Percentiles rank a stretch among this genome's conserved stretches.
These are phyloP conservation scores for Leptonema lineaticorne DNA, from an alignment of 1,140 invertebrate species.

Conservation along the genomic window DNA sequence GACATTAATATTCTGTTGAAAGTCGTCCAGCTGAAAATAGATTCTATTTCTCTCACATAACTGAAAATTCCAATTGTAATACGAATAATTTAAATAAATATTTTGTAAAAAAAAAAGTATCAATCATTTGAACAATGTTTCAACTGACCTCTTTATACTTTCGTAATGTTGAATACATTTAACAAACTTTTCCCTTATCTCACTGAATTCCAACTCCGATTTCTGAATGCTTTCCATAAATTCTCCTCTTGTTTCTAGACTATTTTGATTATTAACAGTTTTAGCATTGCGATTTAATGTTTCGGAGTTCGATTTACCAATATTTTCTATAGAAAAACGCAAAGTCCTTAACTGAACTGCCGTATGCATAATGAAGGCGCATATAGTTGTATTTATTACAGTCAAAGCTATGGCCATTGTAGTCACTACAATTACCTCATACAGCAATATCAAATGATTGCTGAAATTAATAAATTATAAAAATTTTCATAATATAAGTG, in stretches of 20 bases:
- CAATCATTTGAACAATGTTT: neutral
- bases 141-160: conserved; percentile 29
- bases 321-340: conserved; percentile 15
- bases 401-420: conserved; percentile 13
- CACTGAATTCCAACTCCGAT: neutral
- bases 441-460: conserved; percentile 13
- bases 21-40: conserved; percentile 29
- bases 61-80: conserved; percentile 18
- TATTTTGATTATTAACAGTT: neutral
- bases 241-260: neutral
- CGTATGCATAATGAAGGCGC: conserved; percentile 30
- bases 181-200: conserved; percentile 25
- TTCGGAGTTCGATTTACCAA: conserved; percentile 1
- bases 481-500: neutral
- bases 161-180: conserved; percentile 33
- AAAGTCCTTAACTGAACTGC: conserved; percentile 30
- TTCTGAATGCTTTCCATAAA: too few relatives aligned
- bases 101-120: neutral
- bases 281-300: neutral
- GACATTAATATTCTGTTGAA: conserved; percentile 28
- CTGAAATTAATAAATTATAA: conserved; percentile 9
- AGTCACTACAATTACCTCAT: conserved; percentile 5
- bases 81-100: neutral
- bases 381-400: conserved; percentile 34
- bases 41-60: conserved; percentile 31